These are phyloP conservation scores for Apocrypta bakeri DNA, from an alignment of 1,140 invertebrate genomes.

Conservation along the genomic window DNA sequence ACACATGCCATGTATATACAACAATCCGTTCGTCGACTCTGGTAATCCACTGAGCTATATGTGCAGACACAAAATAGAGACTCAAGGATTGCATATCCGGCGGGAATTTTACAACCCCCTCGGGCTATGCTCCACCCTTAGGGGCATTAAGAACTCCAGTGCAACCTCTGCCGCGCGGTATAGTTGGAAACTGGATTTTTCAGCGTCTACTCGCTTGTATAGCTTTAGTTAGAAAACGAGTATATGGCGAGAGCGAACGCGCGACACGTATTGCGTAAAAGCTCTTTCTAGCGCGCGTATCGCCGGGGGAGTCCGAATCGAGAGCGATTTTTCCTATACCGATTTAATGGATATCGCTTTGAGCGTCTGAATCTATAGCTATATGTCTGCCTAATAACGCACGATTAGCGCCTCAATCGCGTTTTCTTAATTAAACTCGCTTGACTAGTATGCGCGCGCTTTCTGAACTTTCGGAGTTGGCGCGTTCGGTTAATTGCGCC, in stretches of 20 bases:
- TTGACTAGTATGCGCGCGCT: not conserved
- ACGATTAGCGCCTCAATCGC: constrained; percentile 15
- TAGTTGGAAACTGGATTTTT: constrained; percentile 9
- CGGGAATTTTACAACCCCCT: constrained; percentile 33
- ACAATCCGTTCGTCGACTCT: too few species aligned
- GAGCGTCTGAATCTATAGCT: not conserved
- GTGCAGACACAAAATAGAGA: too few species aligned
- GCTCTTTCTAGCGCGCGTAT: not conserved
- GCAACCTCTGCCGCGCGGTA: too few species aligned
- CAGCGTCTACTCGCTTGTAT: not conserved
- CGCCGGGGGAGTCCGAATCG: constrained; percentile 38
- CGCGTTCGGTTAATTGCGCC: constrained; percentile 13
- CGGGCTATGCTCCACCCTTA: not conserved
- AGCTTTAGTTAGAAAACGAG: not conserved
- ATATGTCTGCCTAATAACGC: constrained; percentile 9
- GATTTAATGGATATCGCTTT: constrained; percentile 40
- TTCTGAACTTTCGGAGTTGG: not conserved
- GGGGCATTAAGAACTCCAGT: not conserved
- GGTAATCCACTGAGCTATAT: too few species aligned
- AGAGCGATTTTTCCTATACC: constrained; percentile 21
- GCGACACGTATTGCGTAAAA: constrained; percentile 33
- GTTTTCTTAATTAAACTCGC: constrained; percentile 24
- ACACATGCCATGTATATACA: too few species aligned
- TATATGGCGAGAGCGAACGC: not conserved
- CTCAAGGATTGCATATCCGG: too few species aligned